phyloP scores from a whole-genome alignment of 2,113 vertebrate species.

The Pantherophis guttatus region DNA sequence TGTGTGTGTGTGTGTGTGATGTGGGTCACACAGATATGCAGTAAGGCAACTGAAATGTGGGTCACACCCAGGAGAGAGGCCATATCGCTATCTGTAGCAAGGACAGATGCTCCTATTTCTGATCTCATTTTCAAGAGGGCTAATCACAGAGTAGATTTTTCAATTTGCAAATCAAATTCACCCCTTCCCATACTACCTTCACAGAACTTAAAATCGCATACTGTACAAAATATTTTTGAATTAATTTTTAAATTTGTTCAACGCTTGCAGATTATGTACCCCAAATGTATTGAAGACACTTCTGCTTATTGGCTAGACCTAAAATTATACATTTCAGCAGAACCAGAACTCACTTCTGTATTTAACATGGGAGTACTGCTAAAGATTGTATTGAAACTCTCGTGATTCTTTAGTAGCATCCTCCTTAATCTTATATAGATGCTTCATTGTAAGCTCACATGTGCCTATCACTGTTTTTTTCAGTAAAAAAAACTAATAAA shows the following conservation, averaged over 20 bases:
- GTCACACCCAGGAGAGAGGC: not conserved
- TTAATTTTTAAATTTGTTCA: not conserved
- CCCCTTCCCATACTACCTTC: not conserved
- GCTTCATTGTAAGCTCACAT: not conserved
- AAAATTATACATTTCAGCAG: not conserved
- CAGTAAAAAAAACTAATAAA: not conserved
- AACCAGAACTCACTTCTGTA: not conserved
- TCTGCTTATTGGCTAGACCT: not conserved
- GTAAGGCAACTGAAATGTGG: accelerated
- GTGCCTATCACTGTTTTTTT: not conserved
- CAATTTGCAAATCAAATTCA: constrained; percentile 19
- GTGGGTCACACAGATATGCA: not conserved
- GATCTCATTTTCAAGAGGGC: accelerated
- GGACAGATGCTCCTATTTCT: not conserved
- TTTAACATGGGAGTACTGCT: not conserved
- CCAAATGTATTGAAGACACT: not conserved
- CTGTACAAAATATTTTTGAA: not conserved
- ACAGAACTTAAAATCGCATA: not conserved
- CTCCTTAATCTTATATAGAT: not conserved
- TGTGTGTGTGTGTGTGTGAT: not conserved
- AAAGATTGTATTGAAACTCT: not conserved
- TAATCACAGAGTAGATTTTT: constrained; percentile 17
- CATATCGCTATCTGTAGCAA: not conserved
- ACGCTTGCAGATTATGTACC: not conserved
- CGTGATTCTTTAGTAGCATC: not conserved